Conservation (phyloP, 2,888 invertebrate genomes). For the Lithophane ornitopus region DNA sequence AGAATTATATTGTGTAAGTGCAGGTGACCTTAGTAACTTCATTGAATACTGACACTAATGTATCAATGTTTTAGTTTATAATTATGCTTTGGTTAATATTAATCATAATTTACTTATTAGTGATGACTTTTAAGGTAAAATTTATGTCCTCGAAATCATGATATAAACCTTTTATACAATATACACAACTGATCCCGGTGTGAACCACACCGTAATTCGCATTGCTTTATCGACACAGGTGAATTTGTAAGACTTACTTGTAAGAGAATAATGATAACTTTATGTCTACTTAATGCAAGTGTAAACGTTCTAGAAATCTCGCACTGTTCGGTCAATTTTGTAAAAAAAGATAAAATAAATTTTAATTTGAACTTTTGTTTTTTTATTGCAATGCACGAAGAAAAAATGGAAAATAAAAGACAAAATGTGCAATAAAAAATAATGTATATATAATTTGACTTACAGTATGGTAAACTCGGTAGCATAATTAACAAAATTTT, state of each 20-base stretch:
- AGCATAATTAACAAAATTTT: conserved; percentile 89
- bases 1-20: conserved; percentile 81
- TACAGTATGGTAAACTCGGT: conserved; percentile 89
- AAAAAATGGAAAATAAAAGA: conserved; percentile 74
- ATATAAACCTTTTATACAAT: conserved; percentile 84
- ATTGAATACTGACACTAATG: conserved; percentile 85
- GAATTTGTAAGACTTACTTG: conserved; percentile 89
- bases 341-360: conserved; percentile 89
- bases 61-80: conserved; percentile 88
- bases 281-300: conserved; percentile 91
- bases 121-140: conserved; percentile 85
- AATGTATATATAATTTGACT: conserved; percentile 89
- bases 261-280: conserved; percentile 89
- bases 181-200: conserved; percentile 82
- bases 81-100: conserved; percentile 89
- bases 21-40: conserved; percentile 79
- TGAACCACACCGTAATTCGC: conserved; percentile 77
- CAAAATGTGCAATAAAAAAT: conserved; percentile 87
- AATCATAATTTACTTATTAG: conserved; percentile 88
- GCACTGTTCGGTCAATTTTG: conserved; percentile 91
- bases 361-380: conserved; percentile 85
- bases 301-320: conserved; percentile 91
- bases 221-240: conserved; percentile 89
- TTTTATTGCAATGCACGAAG: conserved; percentile 54
- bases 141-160: conserved; percentile 87